A percentile compares a stretch with the other conserved stretches of the same genome.
phyloP scores from a whole-genome alignment of 2,113 vertebrate species.

The Sterrhoptilus dennistouni region DNA sequence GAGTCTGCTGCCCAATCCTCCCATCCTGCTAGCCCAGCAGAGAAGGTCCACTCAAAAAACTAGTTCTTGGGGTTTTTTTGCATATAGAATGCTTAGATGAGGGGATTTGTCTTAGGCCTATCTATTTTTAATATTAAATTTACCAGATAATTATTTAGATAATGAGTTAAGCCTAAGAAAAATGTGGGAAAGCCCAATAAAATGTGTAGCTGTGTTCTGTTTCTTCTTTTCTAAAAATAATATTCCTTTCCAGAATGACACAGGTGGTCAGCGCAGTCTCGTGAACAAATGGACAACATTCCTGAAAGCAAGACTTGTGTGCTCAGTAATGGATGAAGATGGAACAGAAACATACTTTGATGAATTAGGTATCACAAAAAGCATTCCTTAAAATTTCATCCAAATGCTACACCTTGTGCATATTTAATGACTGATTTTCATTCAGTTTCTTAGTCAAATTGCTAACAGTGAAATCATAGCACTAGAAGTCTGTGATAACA shows the following conservation, averaged over 20 bases:
- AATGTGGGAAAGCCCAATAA: not conserved
- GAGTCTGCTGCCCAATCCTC: not conserved
- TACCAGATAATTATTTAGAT: not conserved
- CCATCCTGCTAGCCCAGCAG: not conserved
- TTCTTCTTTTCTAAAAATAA: slow-evolving; percentile 23
- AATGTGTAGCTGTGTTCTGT: not conserved
- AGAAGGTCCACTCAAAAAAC: not conserved
- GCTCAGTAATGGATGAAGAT: slow-evolving; percentile 93
- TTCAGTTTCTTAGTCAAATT: not conserved
- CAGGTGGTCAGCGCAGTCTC: slow-evolving; percentile 94
- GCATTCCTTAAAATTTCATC: not conserved
- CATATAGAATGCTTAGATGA: not conserved
- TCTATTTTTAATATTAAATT: not conserved
- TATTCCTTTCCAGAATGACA: slow-evolving; percentile 85
- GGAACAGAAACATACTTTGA: slow-evolving; percentile 96
- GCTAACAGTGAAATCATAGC: not conserved
- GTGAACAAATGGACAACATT: slow-evolving; percentile 99
- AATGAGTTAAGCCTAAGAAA: not conserved
- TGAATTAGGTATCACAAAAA: slow-evolving; percentile 84
- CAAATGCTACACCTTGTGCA: not conserved
- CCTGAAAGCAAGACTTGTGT: slow-evolving; percentile 93
- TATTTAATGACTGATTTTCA: not conserved
- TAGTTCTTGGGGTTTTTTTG: not conserved
- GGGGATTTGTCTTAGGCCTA: not conserved
- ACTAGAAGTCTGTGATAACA: not conserved